Conservation (phyloP, 2,113 vertebrate genomes). For the Buteo buteo region DNA sequence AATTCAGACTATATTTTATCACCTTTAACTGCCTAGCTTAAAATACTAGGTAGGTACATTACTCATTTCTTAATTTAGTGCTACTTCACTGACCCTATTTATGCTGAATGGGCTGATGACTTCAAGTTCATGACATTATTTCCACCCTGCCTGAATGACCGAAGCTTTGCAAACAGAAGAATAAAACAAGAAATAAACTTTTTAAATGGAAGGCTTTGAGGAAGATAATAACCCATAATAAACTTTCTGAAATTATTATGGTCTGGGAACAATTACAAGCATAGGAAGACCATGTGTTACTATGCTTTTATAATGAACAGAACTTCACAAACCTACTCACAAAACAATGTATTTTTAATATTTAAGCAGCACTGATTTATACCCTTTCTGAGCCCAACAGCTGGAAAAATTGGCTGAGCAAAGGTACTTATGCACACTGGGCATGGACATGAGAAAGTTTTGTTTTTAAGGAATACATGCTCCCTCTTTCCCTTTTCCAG, state of each 20-base stretch:
- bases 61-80: background rate
- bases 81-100: background rate
- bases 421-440: fast-evolving
- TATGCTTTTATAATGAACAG: background rate
- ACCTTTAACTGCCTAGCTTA: background rate
- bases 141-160: background rate
- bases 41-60: background rate
- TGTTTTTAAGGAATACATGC: background rate
- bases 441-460: background rate
- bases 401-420: background rate
- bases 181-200: background rate
- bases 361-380: background rate
- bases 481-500: background rate
- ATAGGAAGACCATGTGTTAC: background rate
- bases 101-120: background rate
- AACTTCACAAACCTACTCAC: background rate
- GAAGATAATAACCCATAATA: background rate
- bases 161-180: background rate
- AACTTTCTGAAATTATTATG: background rate
- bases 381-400: background rate
- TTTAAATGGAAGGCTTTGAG: background rate
- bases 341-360: background rate
- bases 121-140: background rate
- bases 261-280: background rate
- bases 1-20: background rate